Evolutionary conservation across 1,140 invertebrate genomes (phyloP), one percentile per base, ranked within the genome.

Genomic region (Belonocnema kinseyi): DNA sequence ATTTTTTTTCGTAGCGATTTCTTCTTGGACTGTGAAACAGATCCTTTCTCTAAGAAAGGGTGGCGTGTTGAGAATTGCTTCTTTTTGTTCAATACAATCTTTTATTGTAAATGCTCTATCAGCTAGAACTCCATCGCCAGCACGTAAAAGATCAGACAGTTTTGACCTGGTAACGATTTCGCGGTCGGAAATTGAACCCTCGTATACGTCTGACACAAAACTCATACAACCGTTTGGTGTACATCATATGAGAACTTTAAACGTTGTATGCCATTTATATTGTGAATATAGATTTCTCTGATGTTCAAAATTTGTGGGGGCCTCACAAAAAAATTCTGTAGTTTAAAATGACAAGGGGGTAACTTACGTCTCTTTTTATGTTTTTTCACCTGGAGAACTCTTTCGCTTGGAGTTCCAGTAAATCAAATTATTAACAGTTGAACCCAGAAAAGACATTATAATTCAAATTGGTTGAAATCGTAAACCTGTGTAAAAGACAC

Each of bases 251-350:
- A n/a, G n/a, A n/a, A n/a, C n/a, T n/a, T n/a, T n/a, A n/a, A n/a
- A n/a, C n/a, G n/a, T n/a, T n/a, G n/a, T n/a, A n/a, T n/a, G n/a
- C n/a, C n/a, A n/a, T n/a, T n/a, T n/a, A n/a, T n/a, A n/a, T n/a
- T n/a, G n/a, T n/a, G n/a, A n/a, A n/a, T n/a, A n/a, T 73, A 83
- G 70, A 80, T 83, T 83, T n/a, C 82, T 77, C 75, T 82, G 74
- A 33, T 82, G 77, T 75, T 82, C 81, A 70, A 81, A 83, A 71
- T 83, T 83, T 26, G 73, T 71, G 7, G 82, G 77, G 6, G 74
- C 75, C 50, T 83, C 74, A 77, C 75, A 83, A 19, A 19, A 66
- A 66, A 81, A 81, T 79, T 81, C 77, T 26, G 77, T 75, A 81
- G 66, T 82, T 78, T 26, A 80, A 19, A 61, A 80, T 77, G 8